These are phyloP conservation scores for Sarcophaga caerulescens DNA, from an alignment of 2,888 invertebrate species.

Conservation along the genomic window DNA sequence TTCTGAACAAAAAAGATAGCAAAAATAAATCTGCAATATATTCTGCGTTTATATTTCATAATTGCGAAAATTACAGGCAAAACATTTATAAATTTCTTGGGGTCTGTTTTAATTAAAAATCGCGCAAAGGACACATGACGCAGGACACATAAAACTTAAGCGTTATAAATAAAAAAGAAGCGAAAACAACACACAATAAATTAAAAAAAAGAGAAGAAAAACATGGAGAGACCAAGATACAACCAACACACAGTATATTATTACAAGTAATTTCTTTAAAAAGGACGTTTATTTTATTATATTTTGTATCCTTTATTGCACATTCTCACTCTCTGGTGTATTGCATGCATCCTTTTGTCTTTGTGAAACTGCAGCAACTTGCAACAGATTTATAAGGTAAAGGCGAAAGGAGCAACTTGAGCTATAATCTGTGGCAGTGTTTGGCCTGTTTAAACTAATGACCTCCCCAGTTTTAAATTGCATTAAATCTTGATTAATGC, in stretches of 20 bases:
- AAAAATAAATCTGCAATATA: too few relatives aligned
- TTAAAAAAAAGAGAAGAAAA: too few relatives aligned
- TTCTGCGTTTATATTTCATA: not conserved
- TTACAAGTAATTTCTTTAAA: too few relatives aligned
- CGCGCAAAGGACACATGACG: not conserved
- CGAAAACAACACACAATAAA: not conserved
- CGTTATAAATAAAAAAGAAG: not conserved
- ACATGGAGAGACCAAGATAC: too few relatives aligned
- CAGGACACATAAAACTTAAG: not conserved
- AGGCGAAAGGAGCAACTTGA: constrained; percentile 19
- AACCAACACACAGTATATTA: too few relatives aligned
- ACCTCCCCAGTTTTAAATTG: constrained; percentile 44
- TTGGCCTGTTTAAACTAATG: constrained; percentile 60
- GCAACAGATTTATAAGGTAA: not conserved
- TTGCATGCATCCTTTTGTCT: not conserved
- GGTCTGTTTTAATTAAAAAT: not conserved
- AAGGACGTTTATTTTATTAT: too few relatives aligned
- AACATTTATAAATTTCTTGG: not conserved
- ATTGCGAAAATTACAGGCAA: not conserved
- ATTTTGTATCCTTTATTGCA: too few relatives aligned
- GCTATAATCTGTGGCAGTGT: constrained; percentile 17
- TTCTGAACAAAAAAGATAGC: too few relatives aligned
- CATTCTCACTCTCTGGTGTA: not conserved
- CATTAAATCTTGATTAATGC: constrained; percentile 63
- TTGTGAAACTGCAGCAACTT: not conserved